Conservation (phyloP, 2,113 vertebrate species). For the Channa maculata region DNA sequence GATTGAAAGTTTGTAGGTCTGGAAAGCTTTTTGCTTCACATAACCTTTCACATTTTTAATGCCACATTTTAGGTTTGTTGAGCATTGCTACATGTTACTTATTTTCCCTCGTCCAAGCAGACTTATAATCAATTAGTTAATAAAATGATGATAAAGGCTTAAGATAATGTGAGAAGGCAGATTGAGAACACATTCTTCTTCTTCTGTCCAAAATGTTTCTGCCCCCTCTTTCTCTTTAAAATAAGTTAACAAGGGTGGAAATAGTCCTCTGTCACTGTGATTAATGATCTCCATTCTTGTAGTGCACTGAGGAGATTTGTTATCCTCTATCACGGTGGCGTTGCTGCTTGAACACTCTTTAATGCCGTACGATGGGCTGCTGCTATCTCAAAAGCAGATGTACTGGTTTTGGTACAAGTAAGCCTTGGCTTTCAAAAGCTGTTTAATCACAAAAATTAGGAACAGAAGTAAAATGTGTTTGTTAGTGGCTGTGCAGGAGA, state of each 20-base stretch:
- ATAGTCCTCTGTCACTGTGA: constrained; percentile 60
- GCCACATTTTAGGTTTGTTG: not conserved
- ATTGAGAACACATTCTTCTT: constrained; percentile 18
- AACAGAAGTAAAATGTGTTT: constrained; percentile 12
- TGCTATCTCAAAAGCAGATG: constrained; percentile 64
- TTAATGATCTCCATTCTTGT: constrained; percentile 62
- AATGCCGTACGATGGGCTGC: constrained; percentile 40
- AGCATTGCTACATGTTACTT: not conserved
- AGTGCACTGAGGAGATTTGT: constrained; percentile 60
- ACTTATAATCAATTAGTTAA: constrained; percentile 11
- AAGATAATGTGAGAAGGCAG: constrained; percentile 35
- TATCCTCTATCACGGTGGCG: constrained; percentile 46
- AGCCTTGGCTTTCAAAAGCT: constrained; percentile 60
- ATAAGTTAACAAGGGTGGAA: constrained; percentile 67
- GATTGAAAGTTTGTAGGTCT: constrained; percentile 32
- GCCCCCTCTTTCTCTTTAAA: constrained; percentile 50
- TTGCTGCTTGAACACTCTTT: constrained; percentile 38
- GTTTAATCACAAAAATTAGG: constrained; percentile 64
- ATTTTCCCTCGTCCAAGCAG: not conserved
- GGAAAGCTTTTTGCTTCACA: not conserved
- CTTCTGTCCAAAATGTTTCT: constrained; percentile 26
- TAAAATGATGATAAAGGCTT: constrained; percentile 33
- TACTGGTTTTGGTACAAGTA: constrained; percentile 46
- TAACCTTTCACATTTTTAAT: constrained; percentile 8
- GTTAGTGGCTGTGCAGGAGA: constrained; percentile 3